phyloP scores from a whole-genome alignment of 2,888 invertebrate species.

The Salticus scenicus region DNA sequence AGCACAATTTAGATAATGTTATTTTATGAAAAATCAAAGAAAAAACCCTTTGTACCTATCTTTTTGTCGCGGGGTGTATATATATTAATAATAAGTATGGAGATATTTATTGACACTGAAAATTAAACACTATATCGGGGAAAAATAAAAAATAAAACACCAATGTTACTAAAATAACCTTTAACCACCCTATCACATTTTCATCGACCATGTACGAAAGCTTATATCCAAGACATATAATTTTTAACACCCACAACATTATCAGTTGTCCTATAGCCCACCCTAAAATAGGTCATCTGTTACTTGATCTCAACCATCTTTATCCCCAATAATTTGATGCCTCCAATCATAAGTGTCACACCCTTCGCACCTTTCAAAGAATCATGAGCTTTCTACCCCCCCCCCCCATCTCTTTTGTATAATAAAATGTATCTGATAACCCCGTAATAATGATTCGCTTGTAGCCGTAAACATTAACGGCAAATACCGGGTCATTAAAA shows the following conservation, averaged over 20 bases:
- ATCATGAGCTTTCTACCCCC: too few relatives aligned
- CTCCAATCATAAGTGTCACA: conserved; percentile 6
- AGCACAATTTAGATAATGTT: too few relatives aligned
- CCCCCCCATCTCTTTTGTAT: neutral
- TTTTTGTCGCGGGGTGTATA: too few relatives aligned
- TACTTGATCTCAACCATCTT: neutral
- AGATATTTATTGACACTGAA: too few relatives aligned
- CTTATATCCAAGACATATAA: neutral
- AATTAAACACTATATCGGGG: too few relatives aligned
- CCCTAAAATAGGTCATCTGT: neutral
- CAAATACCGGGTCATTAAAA: conserved; percentile 59
- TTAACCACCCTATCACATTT: too few relatives aligned
- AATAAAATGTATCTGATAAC: neutral
- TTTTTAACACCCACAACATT: conserved; percentile 8
- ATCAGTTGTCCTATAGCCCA: neutral
- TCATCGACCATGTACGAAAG: too few relatives aligned
- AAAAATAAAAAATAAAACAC: too few relatives aligned
- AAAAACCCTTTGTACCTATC: too few relatives aligned
- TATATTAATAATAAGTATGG: too few relatives aligned
- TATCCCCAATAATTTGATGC: neutral
- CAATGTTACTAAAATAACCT: too few relatives aligned
- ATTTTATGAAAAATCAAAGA: too few relatives aligned
- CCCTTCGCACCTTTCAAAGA: neutral
- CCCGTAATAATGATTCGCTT: neutral
- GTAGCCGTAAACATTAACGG: conserved; percentile 54